Percentiles rank a stretch among this genome's conserved stretches.
phyloP scores from a whole-genome alignment of 2,113 vertebrate genomes.

The Hipposideros armiger region DNA sequence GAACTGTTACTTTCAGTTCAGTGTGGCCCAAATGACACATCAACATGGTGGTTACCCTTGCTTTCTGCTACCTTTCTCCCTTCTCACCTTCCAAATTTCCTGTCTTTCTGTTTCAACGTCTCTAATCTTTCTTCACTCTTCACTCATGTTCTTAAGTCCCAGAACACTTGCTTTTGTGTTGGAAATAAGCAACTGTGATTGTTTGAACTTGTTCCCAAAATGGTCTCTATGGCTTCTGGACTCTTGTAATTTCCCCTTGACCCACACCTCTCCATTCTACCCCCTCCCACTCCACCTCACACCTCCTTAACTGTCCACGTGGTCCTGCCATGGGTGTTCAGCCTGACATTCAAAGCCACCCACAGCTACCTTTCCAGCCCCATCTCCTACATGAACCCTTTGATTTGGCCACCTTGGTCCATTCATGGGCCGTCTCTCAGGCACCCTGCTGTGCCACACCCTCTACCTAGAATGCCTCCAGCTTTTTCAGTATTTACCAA shows the following conservation, averaged over 20 bases:
- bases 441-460: accelerated
- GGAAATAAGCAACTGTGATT: not conserved
- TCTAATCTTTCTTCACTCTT: not conserved
- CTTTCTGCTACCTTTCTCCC: not conserved
- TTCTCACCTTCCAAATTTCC: not conserved
- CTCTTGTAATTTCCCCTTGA: accelerated
- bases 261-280: accelerated
- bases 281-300: not conserved
- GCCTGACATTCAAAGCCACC: not conserved
- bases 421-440: no score
- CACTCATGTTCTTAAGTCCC: no score
- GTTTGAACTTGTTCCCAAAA: not conserved
- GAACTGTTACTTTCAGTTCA: accelerated
- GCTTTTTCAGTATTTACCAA: accelerated
- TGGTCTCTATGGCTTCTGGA: accelerated
- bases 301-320: not conserved
- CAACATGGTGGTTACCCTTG: accelerated
- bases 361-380: not conserved
- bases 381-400: not conserved
- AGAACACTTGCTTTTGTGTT: not conserved
- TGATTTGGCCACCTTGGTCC: no score
- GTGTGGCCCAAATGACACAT: accelerated
- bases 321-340: accelerated
- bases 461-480: not conserved
- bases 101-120: not conserved